Percentiles rank a stretch among this genome's conserved stretches.
These are phyloP conservation scores for Crossocerus cetratus DNA, from an alignment of 2,888 invertebrate genomes.

Conservation along the genomic window DNA sequence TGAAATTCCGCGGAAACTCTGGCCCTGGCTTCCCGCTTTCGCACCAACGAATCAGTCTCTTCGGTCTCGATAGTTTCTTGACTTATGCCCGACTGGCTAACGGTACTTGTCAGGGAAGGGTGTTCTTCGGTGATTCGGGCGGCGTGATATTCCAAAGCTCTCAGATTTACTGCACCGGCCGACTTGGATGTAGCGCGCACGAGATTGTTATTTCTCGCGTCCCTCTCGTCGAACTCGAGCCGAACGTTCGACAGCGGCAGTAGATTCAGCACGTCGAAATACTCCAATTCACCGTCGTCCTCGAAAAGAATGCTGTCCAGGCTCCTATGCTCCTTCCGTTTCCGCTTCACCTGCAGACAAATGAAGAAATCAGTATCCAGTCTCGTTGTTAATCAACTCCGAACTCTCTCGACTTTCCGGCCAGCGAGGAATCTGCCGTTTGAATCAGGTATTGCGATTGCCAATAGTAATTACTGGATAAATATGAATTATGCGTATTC, in stretches of 20 bases:
- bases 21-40: background rate
- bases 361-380: background rate
- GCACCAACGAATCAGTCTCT: constrained; percentile 21
- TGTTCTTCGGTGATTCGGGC: constrained; percentile 16
- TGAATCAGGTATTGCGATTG: too few species aligned
- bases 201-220: constrained; percentile 34
- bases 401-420: too few species aligned
- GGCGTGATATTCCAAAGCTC: constrained; percentile 32
- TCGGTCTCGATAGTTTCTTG: constrained; percentile 39
- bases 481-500: too few species aligned
- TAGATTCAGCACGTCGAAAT: constrained; percentile 73
- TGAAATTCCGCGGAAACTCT: constrained; percentile 1
- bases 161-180: background rate
- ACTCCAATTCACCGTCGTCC: constrained; percentile 73
- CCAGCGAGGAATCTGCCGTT: too few species aligned
- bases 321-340: constrained; percentile 74
- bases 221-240: constrained; percentile 67
- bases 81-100: constrained; percentile 65
- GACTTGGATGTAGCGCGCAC: background rate
- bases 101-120: constrained; percentile 48
- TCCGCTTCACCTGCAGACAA: constrained; percentile 70
- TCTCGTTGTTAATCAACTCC: too few species aligned
- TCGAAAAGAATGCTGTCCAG: constrained; percentile 74
- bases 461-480: too few species aligned
- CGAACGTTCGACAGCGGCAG: constrained; percentile 73